These are phyloP conservation scores for Calycopis cecrops DNA, from an alignment of 1,140 invertebrate genomes.

Conservation along the genomic window DNA sequence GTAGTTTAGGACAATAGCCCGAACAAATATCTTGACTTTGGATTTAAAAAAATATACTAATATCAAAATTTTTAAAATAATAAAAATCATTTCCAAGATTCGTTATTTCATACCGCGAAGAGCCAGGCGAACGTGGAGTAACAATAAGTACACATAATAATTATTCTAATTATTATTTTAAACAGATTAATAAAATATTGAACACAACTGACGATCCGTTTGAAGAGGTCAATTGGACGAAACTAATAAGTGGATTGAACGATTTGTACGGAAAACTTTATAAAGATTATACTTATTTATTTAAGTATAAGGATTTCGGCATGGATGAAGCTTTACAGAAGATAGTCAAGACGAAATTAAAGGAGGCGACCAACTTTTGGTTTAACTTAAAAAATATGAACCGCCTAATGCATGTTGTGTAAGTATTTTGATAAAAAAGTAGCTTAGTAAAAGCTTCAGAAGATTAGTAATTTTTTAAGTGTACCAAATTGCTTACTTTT, in stretches of 20 bases:
- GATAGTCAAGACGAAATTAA: constrained; percentile 27
- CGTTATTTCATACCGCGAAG: too few species aligned
- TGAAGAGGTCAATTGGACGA: constrained; percentile 53
- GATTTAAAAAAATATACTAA: too few species aligned
- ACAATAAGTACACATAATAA: too few species aligned
- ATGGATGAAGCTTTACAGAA: constrained; percentile 34
- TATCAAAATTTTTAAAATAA: too few species aligned
- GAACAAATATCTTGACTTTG: too few species aligned
- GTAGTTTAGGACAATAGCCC: too few species aligned
- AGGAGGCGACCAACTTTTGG: constrained; percentile 45
- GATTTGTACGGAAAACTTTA: constrained; percentile 48
- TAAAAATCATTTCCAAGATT: too few species aligned
- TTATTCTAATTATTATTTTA: constrained; percentile 14
- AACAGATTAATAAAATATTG: constrained; percentile 41
- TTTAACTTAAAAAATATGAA: constrained; percentile 41
- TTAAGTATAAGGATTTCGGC: constrained; percentile 48
- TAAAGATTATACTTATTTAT: constrained; percentile 50
- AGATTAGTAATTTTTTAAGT: not conserved
- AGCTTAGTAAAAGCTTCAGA: not conserved
- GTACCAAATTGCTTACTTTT: too few species aligned
- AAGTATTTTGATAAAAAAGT: constrained; percentile 14
- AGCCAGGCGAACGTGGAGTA: too few species aligned
- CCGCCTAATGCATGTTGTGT: constrained; percentile 47
- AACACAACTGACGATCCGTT: constrained; percentile 31
- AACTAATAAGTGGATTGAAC: constrained; percentile 52